These are phyloP conservation scores for Atethmia centrago DNA, from an alignment of 2,888 invertebrate species.

Conservation along the genomic window DNA sequence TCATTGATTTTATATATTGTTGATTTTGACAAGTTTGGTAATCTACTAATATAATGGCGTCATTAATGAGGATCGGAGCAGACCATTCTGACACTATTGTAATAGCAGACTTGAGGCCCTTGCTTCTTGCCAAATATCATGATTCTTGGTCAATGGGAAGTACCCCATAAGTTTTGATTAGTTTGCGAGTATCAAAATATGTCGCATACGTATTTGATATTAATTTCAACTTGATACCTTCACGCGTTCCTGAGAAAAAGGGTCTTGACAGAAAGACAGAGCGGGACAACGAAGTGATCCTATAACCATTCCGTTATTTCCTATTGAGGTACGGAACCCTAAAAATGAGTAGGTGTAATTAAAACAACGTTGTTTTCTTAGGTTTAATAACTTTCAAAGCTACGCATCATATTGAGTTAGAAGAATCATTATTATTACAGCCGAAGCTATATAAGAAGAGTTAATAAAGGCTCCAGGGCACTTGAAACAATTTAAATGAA, in stretches of 20 bases:
- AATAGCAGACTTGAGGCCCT: too few relatives aligned
- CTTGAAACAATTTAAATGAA: conserved; percentile 34
- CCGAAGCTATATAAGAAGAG: conserved; percentile 12
- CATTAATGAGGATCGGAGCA: too few relatives aligned
- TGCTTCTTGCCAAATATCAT: too few relatives aligned
- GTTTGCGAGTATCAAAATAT: background rate
- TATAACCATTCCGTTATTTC: background rate
- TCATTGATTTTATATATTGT: too few relatives aligned
- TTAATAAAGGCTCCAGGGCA: conserved; percentile 42
- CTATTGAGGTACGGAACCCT: background rate
- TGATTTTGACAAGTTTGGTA: too few relatives aligned
- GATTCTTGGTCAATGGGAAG: background rate
- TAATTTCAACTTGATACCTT: background rate
- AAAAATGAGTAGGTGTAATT: background rate
- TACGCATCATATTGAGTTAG: background rate
- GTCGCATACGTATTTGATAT: background rate
- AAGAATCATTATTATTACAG: conserved; percentile 33
- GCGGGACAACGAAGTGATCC: background rate
- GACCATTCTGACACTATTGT: too few relatives aligned
- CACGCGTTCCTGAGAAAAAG: background rate
- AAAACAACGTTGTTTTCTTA: conserved; percentile 13
- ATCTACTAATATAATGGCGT: too few relatives aligned
- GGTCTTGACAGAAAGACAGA: background rate
- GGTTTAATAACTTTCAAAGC: conserved; percentile 22
- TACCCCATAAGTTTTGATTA: background rate